A percentile compares a stretch with the other conserved stretches of the same genome.
Evolutionary conservation across 2,797 vertebrate species (phyloP).

Genomic region (Phrynocephalus guinanensis): DNA sequence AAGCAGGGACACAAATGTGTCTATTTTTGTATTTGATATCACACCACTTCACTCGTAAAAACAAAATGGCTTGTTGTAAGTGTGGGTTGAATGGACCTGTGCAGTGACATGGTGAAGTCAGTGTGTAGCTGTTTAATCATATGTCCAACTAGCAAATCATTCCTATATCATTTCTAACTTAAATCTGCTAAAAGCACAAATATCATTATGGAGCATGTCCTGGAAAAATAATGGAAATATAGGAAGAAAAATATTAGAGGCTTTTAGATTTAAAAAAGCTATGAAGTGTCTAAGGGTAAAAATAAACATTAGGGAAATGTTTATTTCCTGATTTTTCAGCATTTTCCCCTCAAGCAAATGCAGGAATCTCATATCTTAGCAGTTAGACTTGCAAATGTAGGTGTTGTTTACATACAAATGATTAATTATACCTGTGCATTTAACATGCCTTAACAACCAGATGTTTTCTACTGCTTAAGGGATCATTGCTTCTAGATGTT

Average conservation of each 20-base stretch:
- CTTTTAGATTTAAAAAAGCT: neutral
- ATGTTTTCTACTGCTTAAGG: too few species aligned
- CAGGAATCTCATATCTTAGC: neutral
- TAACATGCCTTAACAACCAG: too few species aligned
- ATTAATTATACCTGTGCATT: too few species aligned
- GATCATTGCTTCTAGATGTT: too few species aligned
- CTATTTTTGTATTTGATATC: constrained; percentile 6
- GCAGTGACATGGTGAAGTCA: neutral
- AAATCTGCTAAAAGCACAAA: neutral
- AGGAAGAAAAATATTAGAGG: neutral
- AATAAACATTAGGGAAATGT: too few species aligned
- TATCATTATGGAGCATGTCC: neutral
- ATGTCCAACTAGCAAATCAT: neutral
- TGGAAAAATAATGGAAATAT: neutral
- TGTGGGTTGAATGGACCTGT: neutral
- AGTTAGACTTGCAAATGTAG: too few species aligned
- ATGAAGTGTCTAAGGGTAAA: too few species aligned
- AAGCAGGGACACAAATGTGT: neutral
- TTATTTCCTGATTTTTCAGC: too few species aligned
- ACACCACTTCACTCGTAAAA: constrained; percentile 2
- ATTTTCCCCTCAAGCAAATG: neutral
- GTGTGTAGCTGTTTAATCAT: neutral
- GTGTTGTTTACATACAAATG: too few species aligned
- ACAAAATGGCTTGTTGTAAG: constrained; percentile 12
- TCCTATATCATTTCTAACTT: neutral